Evolutionary conservation across 2,797 vertebrate species (phyloP).

Genomic region (Molossus alvarezi): DNA sequence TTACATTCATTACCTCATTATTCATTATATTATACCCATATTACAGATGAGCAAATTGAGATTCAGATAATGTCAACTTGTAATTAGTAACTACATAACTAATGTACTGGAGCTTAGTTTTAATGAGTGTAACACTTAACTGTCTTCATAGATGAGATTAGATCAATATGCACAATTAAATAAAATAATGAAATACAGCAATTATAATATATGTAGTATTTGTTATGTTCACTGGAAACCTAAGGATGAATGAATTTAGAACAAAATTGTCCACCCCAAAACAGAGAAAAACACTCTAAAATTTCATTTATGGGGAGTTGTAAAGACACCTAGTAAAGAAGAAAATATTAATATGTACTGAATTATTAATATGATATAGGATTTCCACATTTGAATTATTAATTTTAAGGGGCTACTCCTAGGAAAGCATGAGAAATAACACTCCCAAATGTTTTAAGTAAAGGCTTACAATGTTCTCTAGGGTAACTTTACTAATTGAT

Average conservation of each 20-base stretch:
- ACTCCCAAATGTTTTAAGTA: conserved; percentile 66
- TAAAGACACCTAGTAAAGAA: conserved; percentile 51
- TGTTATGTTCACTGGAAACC: background rate
- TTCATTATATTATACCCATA: background rate
- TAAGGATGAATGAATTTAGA: background rate
- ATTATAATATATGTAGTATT: background rate
- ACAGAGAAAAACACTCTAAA: background rate
- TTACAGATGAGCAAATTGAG: conserved; percentile 41
- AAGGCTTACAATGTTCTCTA: conserved; percentile 61
- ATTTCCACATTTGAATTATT: conserved; percentile 77
- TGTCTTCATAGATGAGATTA: background rate
- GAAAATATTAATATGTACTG: conserved; percentile 66
- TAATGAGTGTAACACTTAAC: background rate
- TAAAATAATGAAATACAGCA: conserved; percentile 6
- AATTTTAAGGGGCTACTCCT: conserved; percentile 46
- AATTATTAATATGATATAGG: conserved; percentile 73
- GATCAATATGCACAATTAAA: background rate
- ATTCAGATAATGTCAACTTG: conserved; percentile 24
- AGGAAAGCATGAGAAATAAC: conserved; percentile 56
- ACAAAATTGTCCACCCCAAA: conserved; percentile 19
- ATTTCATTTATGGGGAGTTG: conserved; percentile 51
- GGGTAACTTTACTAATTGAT: conserved; percentile 51
- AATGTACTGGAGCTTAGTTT: background rate
- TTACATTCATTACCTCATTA: background rate
- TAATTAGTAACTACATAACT: background rate